Evolutionary conservation across 1,140 invertebrate species (phyloP).

Genomic region (Orussus abietinus): DNA sequence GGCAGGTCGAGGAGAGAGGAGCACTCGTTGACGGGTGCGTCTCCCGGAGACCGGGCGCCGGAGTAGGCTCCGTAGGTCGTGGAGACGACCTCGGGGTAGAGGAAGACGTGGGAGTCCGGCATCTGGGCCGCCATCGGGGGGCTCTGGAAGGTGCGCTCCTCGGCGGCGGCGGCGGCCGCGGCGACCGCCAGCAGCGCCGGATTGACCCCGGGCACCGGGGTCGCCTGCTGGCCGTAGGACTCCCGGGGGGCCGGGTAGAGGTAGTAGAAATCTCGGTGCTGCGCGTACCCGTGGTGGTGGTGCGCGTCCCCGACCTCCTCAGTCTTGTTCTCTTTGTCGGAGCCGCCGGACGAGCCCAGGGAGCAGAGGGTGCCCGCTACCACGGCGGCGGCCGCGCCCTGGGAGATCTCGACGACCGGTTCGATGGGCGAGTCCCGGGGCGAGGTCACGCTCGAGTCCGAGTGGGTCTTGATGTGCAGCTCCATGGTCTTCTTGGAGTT

Average conservation of each 20-base stretch:
- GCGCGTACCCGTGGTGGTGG: constrained; percentile 17
- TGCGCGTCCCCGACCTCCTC: constrained; percentile 26
- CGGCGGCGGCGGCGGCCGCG: constrained; percentile 37
- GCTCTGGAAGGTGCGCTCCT: constrained; percentile 32
- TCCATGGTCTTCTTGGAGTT: constrained; percentile 87
- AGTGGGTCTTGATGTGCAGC: constrained; percentile 84
- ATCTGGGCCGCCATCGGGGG: constrained; percentile 11
- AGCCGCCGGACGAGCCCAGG: constrained; percentile 27
- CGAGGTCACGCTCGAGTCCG: constrained; percentile 52
- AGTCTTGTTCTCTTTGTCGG: constrained; percentile 48
- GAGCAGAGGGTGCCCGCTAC: constrained; percentile 31
- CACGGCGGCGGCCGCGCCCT: constrained; percentile 24
- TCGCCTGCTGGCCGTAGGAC: constrained; percentile 18
- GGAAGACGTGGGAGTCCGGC: constrained; percentile 23
- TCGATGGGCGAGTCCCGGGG: constrained; percentile 43
- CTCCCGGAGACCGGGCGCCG: constrained; percentile 27
- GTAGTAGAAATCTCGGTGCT: constrained; percentile 36
- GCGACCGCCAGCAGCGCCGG: constrained; percentile 53
- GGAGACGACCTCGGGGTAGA: constrained; percentile 33
- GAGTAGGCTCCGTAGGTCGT: constrained; percentile 18
- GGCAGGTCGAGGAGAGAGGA: constrained; percentile 42
- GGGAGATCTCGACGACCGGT: constrained; percentile 40
- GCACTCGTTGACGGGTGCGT: constrained; percentile 28
- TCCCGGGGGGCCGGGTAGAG: constrained; percentile 36
- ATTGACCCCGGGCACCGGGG: constrained; percentile 32